Evolutionary conservation across 2,888 invertebrate genomes (phyloP).

Genomic region (Ophioninae sp.): DNA sequence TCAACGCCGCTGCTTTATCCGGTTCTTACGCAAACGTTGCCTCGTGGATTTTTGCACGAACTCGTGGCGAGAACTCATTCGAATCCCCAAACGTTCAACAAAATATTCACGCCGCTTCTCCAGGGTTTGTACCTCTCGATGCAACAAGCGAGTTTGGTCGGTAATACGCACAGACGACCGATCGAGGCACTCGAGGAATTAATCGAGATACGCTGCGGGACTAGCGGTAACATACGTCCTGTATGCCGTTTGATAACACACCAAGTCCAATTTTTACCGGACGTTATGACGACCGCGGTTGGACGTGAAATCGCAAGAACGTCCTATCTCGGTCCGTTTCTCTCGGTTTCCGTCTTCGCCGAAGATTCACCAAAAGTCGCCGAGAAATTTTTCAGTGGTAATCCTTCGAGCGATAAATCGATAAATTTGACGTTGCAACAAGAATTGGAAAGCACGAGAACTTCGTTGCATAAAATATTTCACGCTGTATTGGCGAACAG

Average conservation of each 20-base stretch:
- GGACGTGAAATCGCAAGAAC: constrained; percentile 94
- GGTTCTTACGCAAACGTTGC: constrained; percentile 87
- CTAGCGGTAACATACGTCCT: constrained; percentile 87
- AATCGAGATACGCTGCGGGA: constrained; percentile 89
- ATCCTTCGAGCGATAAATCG: constrained; percentile 84
- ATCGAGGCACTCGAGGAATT: constrained; percentile 90
- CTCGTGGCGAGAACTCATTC: constrained; percentile 85
- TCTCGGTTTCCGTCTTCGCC: constrained; percentile 94
- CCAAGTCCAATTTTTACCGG: constrained; percentile 88
- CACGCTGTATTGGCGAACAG: constrained; percentile 92
- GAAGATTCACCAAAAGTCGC: constrained; percentile 96
- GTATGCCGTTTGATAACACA: constrained; percentile 86
- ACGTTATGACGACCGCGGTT: constrained; percentile 87
- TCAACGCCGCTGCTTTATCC: constrained; percentile 87
- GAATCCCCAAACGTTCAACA: constrained; percentile 84
- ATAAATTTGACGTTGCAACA: constrained; percentile 88
- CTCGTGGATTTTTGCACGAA: constrained; percentile 88
- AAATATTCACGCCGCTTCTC: constrained; percentile 86
- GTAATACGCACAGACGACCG: constrained; percentile 86
- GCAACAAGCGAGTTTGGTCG: constrained; percentile 87
- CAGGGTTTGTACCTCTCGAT: constrained; percentile 87
- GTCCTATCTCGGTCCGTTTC: constrained; percentile 95
- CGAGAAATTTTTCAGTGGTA: constrained; percentile 86
- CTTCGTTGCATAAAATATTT: constrained; percentile 90
- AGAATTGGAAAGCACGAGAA: constrained; percentile 90